Conservation (phyloP, 2,888 invertebrate species). For the Drosophila borealis region DNA sequence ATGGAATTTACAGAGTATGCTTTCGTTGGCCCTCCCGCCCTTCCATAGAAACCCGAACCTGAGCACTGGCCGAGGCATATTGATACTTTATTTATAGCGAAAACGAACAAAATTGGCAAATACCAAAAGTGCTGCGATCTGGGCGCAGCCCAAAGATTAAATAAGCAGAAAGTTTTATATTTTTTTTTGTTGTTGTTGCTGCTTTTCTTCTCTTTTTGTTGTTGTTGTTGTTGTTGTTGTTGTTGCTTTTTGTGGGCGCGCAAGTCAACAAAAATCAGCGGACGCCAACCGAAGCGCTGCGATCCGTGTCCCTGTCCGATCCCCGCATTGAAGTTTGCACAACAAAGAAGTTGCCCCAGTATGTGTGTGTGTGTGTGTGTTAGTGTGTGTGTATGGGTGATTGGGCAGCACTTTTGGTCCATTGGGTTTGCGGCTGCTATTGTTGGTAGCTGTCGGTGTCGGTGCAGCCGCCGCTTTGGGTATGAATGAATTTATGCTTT, state of each 20-base stretch:
- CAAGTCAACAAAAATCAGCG: conserved; percentile 48
- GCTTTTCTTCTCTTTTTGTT: conserved; percentile 1
- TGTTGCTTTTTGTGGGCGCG: conserved; percentile 41
- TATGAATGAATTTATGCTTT: conserved; percentile 77
- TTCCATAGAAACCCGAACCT: conserved; percentile 65
- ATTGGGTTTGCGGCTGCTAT: conserved; percentile 35
- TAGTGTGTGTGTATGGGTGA: conserved; percentile 22
- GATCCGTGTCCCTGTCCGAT: conserved; percentile 10
- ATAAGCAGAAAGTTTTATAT: conserved; percentile 42
- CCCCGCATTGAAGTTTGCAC: conserved; percentile 36
- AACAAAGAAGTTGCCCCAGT: conserved; percentile 24
- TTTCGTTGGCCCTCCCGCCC: conserved; percentile 36
- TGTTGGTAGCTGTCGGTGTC: conserved; percentile 34
- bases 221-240: conserved; percentile 8
- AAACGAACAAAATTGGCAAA: conserved; percentile 62
- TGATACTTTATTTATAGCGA: conserved; percentile 71
- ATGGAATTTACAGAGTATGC: conserved; percentile 57
- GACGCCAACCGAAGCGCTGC: conserved; percentile 32
- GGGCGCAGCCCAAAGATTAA: conserved; percentile 58
- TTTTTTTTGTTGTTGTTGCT: conserved; percentile 7
- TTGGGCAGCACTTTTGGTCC: conserved; percentile 48
- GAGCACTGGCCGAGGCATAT: conserved; percentile 43
- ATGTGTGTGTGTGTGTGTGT: not conserved
- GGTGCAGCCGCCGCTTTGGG: conserved; percentile 45
- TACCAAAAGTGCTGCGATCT: conserved; percentile 45